These are phyloP conservation scores for Tenthredo mesomela DNA, from an alignment of 2,888 invertebrate genomes.

Conservation along the genomic window DNA sequence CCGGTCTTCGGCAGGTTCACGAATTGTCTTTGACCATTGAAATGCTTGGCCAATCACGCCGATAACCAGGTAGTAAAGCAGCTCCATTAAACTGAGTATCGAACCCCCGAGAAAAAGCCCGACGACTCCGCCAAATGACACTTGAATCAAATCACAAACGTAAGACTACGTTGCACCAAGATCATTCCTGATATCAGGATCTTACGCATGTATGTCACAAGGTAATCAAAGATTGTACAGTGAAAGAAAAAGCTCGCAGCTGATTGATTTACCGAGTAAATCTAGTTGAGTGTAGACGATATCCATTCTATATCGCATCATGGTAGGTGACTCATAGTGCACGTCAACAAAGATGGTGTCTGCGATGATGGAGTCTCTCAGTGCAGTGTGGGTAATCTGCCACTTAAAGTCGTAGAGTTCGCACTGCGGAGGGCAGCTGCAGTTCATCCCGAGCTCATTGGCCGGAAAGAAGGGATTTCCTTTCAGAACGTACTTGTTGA, in stretches of 20 bases:
- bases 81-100: constrained; percentile 76
- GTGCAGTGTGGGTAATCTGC: constrained; percentile 54
- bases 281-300: constrained; percentile 78
- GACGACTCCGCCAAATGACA: constrained; percentile 78
- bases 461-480: constrained; percentile 57
- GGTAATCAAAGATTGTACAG: neutral
- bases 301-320: constrained; percentile 78
- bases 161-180: neutral
- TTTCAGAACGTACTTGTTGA: constrained; percentile 64
- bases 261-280: constrained; percentile 74
- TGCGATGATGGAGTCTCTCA: constrained; percentile 15
- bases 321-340: constrained; percentile 76
- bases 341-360: constrained; percentile 74
- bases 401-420: constrained; percentile 64
- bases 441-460: constrained; percentile 64
- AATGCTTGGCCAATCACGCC: neutral
- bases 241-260: neutral
- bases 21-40: neutral
- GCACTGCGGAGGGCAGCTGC: constrained; percentile 69
- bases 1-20: neutral
- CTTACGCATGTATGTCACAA: no score
- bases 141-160: constrained; percentile 65
- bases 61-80: constrained; percentile 72
- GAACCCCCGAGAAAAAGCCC: constrained; percentile 79
- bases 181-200: neutral